Conservation (phyloP, 2,797 vertebrate species). For the Apodemus agrarius region DNA sequence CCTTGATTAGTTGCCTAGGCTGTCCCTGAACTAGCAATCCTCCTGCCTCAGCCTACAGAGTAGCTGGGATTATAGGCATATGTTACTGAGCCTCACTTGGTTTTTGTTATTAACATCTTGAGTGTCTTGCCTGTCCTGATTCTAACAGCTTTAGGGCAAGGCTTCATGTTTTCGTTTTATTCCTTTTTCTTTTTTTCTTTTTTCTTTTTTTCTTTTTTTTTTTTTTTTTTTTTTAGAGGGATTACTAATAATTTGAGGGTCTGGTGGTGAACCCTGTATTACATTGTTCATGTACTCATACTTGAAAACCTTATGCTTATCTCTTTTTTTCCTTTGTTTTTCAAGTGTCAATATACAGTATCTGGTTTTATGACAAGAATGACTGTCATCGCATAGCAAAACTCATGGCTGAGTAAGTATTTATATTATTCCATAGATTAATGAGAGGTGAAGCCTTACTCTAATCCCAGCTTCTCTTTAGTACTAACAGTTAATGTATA, state of each 20-base stretch:
- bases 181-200: not conserved
- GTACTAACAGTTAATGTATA: not conserved
- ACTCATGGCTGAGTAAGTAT: conserved; percentile 97
- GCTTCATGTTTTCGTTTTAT: not conserved
- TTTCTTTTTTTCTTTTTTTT: not conserved
- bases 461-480: not conserved
- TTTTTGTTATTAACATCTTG: not conserved
- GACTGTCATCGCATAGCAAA: conserved; percentile 98
- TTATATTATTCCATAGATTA: conserved; percentile 16
- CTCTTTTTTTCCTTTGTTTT: conserved; percentile 76
- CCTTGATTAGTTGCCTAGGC: not conserved
- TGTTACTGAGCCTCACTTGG: not conserved
- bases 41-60: not conserved
- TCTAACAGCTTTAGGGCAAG: not conserved
- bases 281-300: conserved; percentile 26
- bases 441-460: conserved; percentile 15
- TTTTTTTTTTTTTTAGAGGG: not conserved
- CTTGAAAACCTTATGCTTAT: conserved; percentile 62
- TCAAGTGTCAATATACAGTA: conserved; percentile 98
- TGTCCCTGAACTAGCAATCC: not conserved
- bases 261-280: not conserved
- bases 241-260: not conserved
- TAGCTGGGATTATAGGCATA: not conserved
- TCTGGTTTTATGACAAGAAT: conserved; percentile 99
- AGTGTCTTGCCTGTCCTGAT: conserved; percentile 41